Conservation (phyloP, 2,888 invertebrate genomes). For the Sphaerophoria rueppellii region DNA sequence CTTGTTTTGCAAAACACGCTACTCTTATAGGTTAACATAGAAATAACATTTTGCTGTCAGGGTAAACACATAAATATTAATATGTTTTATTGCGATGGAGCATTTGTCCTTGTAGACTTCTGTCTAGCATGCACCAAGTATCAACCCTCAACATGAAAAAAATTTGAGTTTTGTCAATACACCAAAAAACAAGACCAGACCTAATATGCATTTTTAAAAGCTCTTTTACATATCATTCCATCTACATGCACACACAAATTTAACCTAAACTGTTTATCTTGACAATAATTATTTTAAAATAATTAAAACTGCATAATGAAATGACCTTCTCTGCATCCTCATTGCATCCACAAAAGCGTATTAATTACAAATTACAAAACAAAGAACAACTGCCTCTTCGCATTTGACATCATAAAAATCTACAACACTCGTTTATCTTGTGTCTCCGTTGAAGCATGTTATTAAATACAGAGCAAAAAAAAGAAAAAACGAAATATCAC, state of each 20-base stretch:
- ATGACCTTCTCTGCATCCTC: slow-evolving; percentile 45
- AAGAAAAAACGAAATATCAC: slow-evolving; percentile 46
- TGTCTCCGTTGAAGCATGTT: slow-evolving; percentile 56
- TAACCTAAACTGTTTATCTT: slow-evolving; percentile 47
- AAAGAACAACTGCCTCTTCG: slow-evolving; percentile 30
- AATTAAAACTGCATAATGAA: slow-evolving; percentile 68
- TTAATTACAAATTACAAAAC: slow-evolving; percentile 63
- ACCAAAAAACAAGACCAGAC: background rate
- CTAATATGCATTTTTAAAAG: background rate
- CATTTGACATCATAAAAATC: slow-evolving; percentile 28
- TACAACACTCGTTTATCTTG: slow-evolving; percentile 27
- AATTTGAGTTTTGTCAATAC: background rate
- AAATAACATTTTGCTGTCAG: no score
- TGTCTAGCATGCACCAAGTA: background rate
- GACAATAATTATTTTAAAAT: slow-evolving; percentile 53
- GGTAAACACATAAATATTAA: no score
- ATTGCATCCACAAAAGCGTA: slow-evolving; percentile 31
- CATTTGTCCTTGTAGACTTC: no score
- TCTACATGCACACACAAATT: slow-evolving; percentile 12
- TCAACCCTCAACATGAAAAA: background rate
- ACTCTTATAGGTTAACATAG: no score
- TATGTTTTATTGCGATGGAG: no score
- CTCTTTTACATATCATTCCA: background rate
- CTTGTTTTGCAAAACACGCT: no score
- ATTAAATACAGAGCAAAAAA: slow-evolving; percentile 36